These are phyloP conservation scores for Molossus alvarezi DNA, from an alignment of 2,797 vertebrate species.

Conservation along the genomic window DNA sequence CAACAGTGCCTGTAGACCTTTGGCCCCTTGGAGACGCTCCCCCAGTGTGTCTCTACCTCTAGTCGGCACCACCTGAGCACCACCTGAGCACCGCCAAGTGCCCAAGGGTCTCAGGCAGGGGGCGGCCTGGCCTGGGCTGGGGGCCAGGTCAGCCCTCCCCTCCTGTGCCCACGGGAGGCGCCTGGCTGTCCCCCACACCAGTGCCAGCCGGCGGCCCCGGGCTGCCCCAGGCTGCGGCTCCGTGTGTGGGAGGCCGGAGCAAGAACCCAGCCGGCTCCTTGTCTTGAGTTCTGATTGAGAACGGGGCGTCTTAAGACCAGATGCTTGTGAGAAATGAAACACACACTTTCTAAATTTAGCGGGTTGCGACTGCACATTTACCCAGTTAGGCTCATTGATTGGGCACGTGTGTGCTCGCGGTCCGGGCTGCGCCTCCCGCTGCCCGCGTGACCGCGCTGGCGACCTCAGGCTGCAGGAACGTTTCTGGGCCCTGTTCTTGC, in stretches of 20 bases:
- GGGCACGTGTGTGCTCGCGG: accelerated
- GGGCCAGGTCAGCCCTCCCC: neutral
- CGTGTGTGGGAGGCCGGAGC: neutral
- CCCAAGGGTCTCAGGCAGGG: neutral
- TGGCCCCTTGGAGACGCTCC: neutral
- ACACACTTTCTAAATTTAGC: slow-evolving; percentile 81
- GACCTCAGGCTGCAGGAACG: neutral
- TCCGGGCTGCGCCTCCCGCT: neutral
- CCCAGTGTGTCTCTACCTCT: neutral
- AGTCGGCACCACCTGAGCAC: neutral
- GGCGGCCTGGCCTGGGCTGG: neutral
- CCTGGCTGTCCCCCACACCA: accelerated
- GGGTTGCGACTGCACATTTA: slow-evolving; percentile 70
- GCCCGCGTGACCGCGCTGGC: neutral
- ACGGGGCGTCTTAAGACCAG: slow-evolving; percentile 80
- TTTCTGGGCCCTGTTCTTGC: neutral
- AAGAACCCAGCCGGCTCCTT: neutral
- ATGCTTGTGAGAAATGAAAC: slow-evolving; percentile 59
- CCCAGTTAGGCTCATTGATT: slow-evolving; percentile 71
- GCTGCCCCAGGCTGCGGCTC: accelerated
- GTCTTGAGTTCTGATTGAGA: slow-evolving; percentile 69
- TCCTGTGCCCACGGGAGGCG: accelerated
- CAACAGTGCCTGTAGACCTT: no score
- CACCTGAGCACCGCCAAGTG: neutral
- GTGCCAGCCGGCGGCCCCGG: accelerated